Evolutionary conservation across 2,113 vertebrate species (phyloP).

Genomic region (Empidonax alnorum): DNA sequence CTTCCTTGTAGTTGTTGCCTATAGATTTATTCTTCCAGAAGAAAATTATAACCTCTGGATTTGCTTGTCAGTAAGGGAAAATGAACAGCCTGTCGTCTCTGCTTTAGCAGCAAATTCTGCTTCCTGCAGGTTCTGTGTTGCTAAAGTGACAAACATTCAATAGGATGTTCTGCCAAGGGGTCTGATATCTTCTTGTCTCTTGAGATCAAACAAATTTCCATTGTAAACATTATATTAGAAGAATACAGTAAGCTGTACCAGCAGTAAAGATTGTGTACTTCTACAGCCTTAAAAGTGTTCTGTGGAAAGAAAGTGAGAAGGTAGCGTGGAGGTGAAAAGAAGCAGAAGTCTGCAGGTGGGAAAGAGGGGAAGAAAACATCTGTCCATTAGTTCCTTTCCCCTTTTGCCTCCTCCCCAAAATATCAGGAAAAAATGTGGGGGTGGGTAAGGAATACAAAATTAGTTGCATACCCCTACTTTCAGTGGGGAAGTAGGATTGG

Average conservation of each 20-base stretch:
- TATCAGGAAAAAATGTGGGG: background rate
- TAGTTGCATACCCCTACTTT: background rate
- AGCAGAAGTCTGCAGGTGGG: background rate
- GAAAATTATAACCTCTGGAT: background rate
- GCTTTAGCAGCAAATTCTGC: background rate
- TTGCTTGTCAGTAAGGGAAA: background rate
- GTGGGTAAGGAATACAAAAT: background rate
- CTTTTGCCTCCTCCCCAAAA: background rate
- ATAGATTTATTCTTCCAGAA: background rate
- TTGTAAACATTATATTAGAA: background rate
- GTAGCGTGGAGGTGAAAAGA: background rate
- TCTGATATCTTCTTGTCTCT: slow-evolving; percentile 4
- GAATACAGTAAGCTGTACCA: background rate
- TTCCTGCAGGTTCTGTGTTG: background rate
- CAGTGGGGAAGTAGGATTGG: background rate
- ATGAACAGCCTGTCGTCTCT: background rate
- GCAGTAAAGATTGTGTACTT: background rate
- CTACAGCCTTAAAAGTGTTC: background rate
- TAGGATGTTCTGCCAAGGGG: slow-evolving; percentile 10
- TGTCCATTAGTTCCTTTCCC: background rate
- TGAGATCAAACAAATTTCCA: background rate
- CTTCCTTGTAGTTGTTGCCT: background rate
- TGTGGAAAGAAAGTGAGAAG: background rate
- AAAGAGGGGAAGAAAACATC: background rate
- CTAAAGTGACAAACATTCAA: background rate